phyloP scores from a whole-genome alignment of 2,113 vertebrate genomes.

The Sapajus apella region DNA sequence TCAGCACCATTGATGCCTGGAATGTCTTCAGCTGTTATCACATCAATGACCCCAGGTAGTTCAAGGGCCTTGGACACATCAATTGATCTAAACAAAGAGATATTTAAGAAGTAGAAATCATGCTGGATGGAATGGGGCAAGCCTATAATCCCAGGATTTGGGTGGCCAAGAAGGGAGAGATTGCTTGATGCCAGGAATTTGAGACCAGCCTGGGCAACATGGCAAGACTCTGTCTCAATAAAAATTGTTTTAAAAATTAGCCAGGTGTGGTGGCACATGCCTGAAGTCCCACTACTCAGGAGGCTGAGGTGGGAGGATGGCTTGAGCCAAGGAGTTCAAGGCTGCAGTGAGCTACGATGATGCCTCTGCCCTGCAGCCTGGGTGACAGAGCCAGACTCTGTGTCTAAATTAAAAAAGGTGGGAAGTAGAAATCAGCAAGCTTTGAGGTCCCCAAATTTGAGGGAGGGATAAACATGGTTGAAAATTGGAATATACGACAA shows the following conservation, averaged over 20 bases:
- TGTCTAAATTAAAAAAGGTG: background rate
- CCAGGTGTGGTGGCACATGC: background rate
- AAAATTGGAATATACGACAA: background rate
- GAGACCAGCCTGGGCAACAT: background rate
- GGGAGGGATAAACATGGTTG: background rate
- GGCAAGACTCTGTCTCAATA: background rate
- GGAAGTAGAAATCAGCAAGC: background rate
- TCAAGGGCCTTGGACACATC: conserved; percentile 81
- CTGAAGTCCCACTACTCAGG: background rate
- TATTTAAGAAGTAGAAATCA: background rate
- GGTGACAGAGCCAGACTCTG: background rate
- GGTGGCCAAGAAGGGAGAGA: background rate
- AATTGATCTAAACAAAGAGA: conserved; percentile 77
- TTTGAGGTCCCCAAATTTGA: background rate
- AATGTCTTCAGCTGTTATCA: conserved; percentile 83
- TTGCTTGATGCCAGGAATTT: background rate
- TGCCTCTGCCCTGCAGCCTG: background rate
- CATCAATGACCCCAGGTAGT: conserved; percentile 78
- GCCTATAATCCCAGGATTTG: background rate
- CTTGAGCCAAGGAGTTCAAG: background rate
- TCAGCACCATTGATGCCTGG: conserved; percentile 80
- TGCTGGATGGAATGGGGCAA: background rate
- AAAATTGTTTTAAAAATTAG: background rate
- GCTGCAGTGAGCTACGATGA: background rate
- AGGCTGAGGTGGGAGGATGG: background rate